Evolutionary conservation across 2,797 vertebrate genomes (phyloP).

Genomic region (Hypotaenidia okinawae): DNA sequence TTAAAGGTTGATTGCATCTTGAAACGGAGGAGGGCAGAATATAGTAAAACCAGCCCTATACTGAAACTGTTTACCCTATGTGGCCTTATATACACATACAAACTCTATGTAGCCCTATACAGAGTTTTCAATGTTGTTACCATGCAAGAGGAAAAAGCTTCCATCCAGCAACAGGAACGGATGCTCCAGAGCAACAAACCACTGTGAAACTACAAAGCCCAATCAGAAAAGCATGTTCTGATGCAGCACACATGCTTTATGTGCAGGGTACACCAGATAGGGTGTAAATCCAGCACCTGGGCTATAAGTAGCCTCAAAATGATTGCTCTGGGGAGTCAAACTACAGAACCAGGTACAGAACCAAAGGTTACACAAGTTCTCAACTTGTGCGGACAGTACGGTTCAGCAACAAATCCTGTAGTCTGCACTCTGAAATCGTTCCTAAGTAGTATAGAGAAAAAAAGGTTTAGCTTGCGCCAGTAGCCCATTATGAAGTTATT

Average conservation of each 20-base stretch:
- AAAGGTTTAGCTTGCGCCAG: not conserved
- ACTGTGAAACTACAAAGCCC: not conserved
- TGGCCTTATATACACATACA: not conserved
- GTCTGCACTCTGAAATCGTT: not conserved
- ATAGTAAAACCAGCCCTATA: not conserved
- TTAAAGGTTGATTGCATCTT: not conserved
- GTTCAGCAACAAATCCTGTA: not conserved
- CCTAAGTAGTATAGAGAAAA: not conserved
- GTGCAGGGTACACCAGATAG: not conserved
- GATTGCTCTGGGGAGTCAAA: not conserved
- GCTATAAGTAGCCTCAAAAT: not conserved
- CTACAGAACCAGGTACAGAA: not conserved
- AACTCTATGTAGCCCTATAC: not conserved
- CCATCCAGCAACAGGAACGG: not conserved
- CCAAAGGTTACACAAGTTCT: not conserved
- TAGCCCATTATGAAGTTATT: not conserved
- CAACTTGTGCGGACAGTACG: not conserved
- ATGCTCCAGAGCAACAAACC: not conserved
- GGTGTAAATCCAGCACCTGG: not conserved
- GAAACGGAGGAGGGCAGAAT: not conserved
- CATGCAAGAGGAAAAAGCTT: not conserved
- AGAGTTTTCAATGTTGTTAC: not conserved
- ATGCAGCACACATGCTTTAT: not conserved
- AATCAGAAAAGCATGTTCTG: not conserved
- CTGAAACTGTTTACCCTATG: not conserved